Conservation (phyloP, 2,113 vertebrate species). For the Cariama cristata region DNA sequence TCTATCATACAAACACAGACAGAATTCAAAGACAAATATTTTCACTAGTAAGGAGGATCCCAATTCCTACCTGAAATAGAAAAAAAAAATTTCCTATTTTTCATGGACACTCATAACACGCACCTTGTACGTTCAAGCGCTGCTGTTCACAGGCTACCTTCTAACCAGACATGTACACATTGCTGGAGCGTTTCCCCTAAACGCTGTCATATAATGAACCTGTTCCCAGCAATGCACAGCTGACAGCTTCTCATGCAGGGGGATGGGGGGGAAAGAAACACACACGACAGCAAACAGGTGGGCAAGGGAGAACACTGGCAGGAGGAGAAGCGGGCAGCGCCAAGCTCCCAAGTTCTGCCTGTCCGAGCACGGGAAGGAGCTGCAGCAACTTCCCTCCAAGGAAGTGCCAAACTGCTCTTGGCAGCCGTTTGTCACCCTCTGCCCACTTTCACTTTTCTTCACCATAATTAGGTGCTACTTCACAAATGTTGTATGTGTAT, state of each 20-base stretch:
- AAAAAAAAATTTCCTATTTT: neutral
- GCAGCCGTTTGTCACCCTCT: neutral
- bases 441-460: neutral
- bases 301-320: neutral
- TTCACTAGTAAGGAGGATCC: neutral
- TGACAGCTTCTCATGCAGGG: neutral
- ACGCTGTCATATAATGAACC: neutral
- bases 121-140: fast-evolving
- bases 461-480: neutral
- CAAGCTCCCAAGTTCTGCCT: neutral
- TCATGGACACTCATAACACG: neutral
- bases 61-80: neutral
- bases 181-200: neutral
- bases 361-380: neutral
- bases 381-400: neutral
- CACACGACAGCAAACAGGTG: neutral
- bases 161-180: fast-evolving
- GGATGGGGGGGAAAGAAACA: fast-evolving
- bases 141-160: neutral
- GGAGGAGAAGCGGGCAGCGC: neutral
- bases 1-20: neutral
- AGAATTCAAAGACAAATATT: neutral
- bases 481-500: neutral
- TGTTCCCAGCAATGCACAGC: neutral
- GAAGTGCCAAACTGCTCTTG: neutral